Evolutionary conservation across 2,113 vertebrate species (phyloP).

Genomic region (Heterotilapia buettikoferi): DNA sequence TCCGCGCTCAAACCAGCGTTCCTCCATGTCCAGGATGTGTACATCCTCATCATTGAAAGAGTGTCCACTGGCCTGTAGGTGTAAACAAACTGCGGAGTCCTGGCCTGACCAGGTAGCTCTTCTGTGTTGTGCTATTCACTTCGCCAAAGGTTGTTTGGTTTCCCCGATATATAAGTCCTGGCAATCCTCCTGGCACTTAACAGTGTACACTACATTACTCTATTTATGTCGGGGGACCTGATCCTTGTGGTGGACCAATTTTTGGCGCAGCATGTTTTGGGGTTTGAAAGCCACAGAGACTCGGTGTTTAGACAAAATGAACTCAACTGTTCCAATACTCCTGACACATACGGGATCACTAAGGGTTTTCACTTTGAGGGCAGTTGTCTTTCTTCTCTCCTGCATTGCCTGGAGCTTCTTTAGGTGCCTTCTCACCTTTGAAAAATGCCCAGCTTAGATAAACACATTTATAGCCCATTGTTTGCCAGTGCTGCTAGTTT

Average conservation of each 20-base stretch:
- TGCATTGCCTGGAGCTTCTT: neutral
- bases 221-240: rapidly evolving
- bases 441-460: neutral
- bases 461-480: neutral
- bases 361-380: neutral
- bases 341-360: neutral
- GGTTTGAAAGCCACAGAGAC: neutral
- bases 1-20: neutral
- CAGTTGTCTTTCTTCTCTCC: neutral
- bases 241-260: neutral
- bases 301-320: rapidly evolving
- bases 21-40: neutral
- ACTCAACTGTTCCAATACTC: rapidly evolving
- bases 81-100: rapidly evolving
- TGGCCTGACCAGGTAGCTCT: rapidly evolving
- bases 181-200: neutral
- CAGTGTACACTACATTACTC: rapidly evolving
- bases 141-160: neutral
- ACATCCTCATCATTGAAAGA: neutral
- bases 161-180: neutral
- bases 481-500: neutral
- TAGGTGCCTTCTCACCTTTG: neutral
- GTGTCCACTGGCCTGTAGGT: neutral
- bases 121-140: rapidly evolving
- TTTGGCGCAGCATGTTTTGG: rapidly evolving